Evolutionary conservation across 2,113 vertebrate species (phyloP).

Genomic region (Progne subis): DNA sequence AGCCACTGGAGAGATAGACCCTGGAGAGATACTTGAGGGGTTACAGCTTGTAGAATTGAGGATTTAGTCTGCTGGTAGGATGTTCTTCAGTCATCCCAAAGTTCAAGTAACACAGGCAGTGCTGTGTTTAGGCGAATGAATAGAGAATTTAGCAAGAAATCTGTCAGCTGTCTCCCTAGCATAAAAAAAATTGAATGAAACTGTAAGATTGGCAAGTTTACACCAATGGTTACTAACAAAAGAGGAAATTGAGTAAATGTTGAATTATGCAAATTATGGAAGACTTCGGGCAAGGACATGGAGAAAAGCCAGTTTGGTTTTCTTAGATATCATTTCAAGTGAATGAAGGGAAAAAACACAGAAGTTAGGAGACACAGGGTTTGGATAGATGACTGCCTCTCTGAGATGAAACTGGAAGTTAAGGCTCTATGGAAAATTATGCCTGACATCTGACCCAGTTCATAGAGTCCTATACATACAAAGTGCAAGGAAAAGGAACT

Average conservation of each 20-base stretch:
- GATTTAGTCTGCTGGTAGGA: not conserved
- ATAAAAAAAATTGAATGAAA: slow-evolving; percentile 11
- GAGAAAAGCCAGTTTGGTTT: not conserved
- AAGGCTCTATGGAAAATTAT: not conserved
- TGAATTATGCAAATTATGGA: not conserved
- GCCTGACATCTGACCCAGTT: not conserved
- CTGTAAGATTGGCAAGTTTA: slow-evolving; percentile 11
- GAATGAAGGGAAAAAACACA: not conserved
- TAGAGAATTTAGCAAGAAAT: slow-evolving; percentile 22
- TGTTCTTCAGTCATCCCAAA: not conserved
- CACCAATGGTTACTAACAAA: not conserved
- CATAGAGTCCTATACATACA: not conserved
- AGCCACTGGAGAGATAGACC: not conserved
- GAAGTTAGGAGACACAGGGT: not conserved
- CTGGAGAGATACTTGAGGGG: not conserved
- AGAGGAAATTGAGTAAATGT: slow-evolving; percentile 9
- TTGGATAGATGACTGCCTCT: not conserved
- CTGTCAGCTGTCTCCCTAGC: slow-evolving; percentile 16
- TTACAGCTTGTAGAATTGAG: not conserved
- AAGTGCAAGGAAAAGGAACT: not conserved
- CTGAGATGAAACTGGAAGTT: not conserved
- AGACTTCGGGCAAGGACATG: not conserved
- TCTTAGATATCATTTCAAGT: not conserved
- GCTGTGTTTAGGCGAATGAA: not conserved
- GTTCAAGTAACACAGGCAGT: not conserved